phyloP scores from a whole-genome alignment of 2,113 vertebrate genomes.

The Ibidorhyncha struthersii region DNA sequence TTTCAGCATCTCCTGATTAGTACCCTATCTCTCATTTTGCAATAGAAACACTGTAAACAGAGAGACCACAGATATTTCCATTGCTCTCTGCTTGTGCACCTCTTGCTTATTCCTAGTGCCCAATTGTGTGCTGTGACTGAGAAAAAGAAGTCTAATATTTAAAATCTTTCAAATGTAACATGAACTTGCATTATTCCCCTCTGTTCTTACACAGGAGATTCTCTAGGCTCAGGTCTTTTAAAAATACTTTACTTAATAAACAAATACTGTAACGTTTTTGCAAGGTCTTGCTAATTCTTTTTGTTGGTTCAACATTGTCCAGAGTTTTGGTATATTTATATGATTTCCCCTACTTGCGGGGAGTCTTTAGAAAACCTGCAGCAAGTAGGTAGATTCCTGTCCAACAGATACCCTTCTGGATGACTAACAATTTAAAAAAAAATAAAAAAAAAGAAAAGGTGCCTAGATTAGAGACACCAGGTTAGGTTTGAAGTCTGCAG shows the following conservation, averaged over 20 bases:
- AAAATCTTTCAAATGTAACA: neutral
- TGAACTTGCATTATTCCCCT: neutral
- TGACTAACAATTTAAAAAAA: neutral
- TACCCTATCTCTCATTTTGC: neutral
- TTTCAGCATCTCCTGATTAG: neutral
- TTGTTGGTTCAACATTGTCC: neutral
- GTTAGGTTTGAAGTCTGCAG: neutral
- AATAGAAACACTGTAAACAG: neutral
- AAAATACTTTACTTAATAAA: neutral
- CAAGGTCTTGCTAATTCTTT: neutral
- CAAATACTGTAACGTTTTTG: neutral
- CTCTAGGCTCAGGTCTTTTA: neutral
- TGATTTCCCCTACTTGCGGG: neutral
- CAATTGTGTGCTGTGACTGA: neutral
- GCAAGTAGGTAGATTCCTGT: neutral
- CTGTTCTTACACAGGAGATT: neutral
- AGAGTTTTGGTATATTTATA: neutral
- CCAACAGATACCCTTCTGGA: neutral
- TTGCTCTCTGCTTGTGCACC: neutral
- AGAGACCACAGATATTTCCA: neutral
- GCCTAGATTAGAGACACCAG: neutral
- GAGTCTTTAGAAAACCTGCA: neutral
- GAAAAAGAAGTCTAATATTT: neutral
- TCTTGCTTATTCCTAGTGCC: neutral
- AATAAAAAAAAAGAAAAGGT: neutral